A percentile compares a stretch with the other conserved stretches of the same genome.
Conservation (phyloP, 2,113 vertebrate species). For the Brachypodius melanocephalos region DNA sequence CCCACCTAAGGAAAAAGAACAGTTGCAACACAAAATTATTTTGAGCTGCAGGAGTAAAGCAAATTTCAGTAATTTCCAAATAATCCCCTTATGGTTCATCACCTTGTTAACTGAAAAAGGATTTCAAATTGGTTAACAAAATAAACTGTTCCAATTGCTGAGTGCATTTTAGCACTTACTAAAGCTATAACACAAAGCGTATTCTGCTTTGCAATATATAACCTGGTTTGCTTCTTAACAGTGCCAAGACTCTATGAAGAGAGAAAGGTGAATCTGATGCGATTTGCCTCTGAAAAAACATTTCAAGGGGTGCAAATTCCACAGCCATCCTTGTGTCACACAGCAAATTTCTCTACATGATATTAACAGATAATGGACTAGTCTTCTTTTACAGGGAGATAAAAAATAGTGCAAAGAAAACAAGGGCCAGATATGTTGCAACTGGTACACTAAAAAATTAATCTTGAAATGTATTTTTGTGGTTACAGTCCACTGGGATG, state of each 20-base stretch:
- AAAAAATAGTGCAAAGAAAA: not conserved
- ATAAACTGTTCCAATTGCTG: not conserved
- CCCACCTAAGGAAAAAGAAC: not conserved
- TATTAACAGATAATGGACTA: not conserved
- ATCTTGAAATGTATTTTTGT: not conserved
- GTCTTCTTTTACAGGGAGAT: not conserved
- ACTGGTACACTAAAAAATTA: not conserved
- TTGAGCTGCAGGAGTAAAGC: not conserved
- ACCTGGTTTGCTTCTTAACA: not conserved
- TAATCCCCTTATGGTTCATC: not conserved
- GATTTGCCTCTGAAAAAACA: not conserved
- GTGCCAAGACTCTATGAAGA: not conserved
- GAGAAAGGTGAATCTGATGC: not conserved
- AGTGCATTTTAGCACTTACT: not conserved
- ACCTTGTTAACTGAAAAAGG: not conserved
- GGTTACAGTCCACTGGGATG: not conserved
- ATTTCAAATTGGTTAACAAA: not conserved
- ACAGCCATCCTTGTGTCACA: not conserved
- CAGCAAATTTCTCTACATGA: not conserved
- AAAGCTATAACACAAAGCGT: fast-evolving
- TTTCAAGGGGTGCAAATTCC: not conserved
- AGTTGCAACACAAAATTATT: not conserved
- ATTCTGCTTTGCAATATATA: not conserved
- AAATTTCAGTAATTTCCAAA: not conserved
- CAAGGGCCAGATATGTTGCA: not conserved